A percentile compares a stretch with the other conserved stretches of the same genome.
Evolutionary conservation across 2,113 vertebrate genomes (phyloP).

Genomic region (Camelus bactrianus): DNA sequence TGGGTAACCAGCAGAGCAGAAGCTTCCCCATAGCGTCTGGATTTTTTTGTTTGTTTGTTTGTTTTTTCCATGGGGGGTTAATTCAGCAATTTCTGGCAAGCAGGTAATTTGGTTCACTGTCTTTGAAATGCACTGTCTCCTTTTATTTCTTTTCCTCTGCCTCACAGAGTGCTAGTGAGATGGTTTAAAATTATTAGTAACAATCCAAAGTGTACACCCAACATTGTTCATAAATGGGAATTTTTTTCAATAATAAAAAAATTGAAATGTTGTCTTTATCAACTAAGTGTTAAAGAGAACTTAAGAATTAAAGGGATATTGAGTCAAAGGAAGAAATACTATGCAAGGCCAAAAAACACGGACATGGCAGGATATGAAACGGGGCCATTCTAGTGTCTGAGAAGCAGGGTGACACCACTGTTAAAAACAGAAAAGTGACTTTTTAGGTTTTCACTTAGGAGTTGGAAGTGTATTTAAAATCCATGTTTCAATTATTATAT

Average conservation of each 20-base stretch:
- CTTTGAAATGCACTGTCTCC: slow-evolving; percentile 5
- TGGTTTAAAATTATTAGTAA: slow-evolving; percentile 40
- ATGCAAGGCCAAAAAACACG: not conserved
- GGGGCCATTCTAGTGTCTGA: slow-evolving; percentile 75
- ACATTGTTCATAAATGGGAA: slow-evolving; percentile 6
- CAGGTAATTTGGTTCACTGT: slow-evolving; percentile 41
- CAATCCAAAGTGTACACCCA: not conserved
- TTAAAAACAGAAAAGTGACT: slow-evolving; percentile 60
- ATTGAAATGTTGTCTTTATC: slow-evolving; percentile 44
- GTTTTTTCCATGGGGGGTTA: not conserved
- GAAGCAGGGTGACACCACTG: slow-evolving; percentile 59
- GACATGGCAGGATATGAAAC: slow-evolving; percentile 1
- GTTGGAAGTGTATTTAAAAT: slow-evolving; percentile 81
- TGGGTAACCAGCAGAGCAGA: not conserved
- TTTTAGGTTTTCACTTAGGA: slow-evolving; percentile 72
- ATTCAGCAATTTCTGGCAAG: slow-evolving; percentile 29
- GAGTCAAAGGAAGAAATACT: slow-evolving; percentile 52
- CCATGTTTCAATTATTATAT: slow-evolving; percentile 84
- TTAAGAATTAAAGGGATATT: not conserved
- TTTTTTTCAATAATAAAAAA: slow-evolving; percentile 51
- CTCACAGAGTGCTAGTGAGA: not conserved
- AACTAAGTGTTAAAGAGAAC: not conserved
- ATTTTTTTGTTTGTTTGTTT: not conserved
- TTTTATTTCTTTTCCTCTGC: not conserved
- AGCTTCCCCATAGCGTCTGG: not conserved